phyloP scores from a whole-genome alignment of 2,797 vertebrate genomes.

The Sparus aurata region DNA sequence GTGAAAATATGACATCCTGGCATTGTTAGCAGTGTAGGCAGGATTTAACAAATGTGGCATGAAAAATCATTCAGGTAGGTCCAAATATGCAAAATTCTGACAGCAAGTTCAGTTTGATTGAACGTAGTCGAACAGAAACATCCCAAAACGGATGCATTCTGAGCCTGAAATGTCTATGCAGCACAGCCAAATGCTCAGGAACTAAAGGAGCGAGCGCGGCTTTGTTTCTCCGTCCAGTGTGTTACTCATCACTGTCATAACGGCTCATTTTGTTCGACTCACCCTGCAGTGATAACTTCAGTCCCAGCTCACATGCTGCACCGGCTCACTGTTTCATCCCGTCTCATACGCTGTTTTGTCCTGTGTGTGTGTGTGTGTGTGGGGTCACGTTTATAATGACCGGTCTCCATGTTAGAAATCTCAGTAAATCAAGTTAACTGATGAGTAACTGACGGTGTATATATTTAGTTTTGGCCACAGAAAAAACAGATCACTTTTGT shows the following conservation, averaged over 20 bases:
- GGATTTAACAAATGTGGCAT: conserved; percentile 1
- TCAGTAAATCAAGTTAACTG: conserved; percentile 6
- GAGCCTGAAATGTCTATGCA: conserved; percentile 27
- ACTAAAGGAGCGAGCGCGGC: conserved; percentile 34
- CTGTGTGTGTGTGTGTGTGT: background rate
- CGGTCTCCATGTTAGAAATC: conserved; percentile 9
- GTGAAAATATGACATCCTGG: background rate
- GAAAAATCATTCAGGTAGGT: background rate
- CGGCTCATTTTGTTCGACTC: conserved; percentile 20
- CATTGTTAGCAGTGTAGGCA: background rate
- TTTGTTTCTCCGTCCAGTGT: conserved; percentile 23
- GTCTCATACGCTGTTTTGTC: conserved; percentile 20
- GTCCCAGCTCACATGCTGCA: conserved; percentile 16
- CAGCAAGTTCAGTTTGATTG: conserved; percentile 1
- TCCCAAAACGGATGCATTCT: background rate
- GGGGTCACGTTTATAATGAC: conserved; percentile 18
- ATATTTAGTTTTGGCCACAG: background rate
- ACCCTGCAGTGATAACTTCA: conserved; percentile 14
- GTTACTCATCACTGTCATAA: conserved; percentile 33
- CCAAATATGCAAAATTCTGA: background rate
- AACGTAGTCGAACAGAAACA: background rate
- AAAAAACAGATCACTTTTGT: background rate
- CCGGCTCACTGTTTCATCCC: conserved; percentile 21
- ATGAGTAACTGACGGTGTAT: conserved; percentile 6
- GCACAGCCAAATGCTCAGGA: conserved; percentile 44